Base-by-base conservation (phyloP, 2,797 vertebrate genomes). In the Myotis vivesi region DNA sequence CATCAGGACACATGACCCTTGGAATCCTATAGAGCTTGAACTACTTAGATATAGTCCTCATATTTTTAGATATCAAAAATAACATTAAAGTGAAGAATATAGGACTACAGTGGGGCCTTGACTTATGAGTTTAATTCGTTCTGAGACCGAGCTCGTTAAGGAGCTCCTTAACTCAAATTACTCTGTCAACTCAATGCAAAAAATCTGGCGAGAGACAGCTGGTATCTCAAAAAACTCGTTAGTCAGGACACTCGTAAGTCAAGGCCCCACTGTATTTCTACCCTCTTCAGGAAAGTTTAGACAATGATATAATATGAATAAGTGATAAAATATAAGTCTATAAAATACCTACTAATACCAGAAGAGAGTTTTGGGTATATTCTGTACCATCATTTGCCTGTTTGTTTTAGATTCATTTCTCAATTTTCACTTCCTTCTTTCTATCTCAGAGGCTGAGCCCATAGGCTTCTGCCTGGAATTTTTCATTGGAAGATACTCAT, bases 371-470 rank as follows among this genome's bases (percentile, higher is more conserved):
- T 69, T 9, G 72, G 13, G 25, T 57, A n/a, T 53, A 25, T 28
- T 93, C 44, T 94, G 13, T 44, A 22, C 51, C 80, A 51, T 75
- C 66, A 92, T 95, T 84, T 94, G n/a, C 49, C 11, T 80, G 1
- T 75, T 88, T 81, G 51, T n/a, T 64, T 95, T 72, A 76, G 72
- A 76, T 69, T 66, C 13, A 20, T n/a, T 77, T 89, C n/a, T 80
- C 36, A 80, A 23, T 44, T 87, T 95, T 86, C 13, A 77, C 4
- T 49, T 92, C 8, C 8, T 75, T 82, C 6, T 59, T 87, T 68
- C 64, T 93, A 0, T 89, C 33, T 91, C 22, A 57, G 28, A 17
- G 66, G 5, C 68, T 86, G 38, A 94, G 3, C 23, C 49, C 23
- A 57, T 17, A 82, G 75, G 11, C 53, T 82, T 86, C 59, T 86